Base-by-base conservation (phyloP, 2,113 vertebrate species). In the Malurus melanocephalus region DNA sequence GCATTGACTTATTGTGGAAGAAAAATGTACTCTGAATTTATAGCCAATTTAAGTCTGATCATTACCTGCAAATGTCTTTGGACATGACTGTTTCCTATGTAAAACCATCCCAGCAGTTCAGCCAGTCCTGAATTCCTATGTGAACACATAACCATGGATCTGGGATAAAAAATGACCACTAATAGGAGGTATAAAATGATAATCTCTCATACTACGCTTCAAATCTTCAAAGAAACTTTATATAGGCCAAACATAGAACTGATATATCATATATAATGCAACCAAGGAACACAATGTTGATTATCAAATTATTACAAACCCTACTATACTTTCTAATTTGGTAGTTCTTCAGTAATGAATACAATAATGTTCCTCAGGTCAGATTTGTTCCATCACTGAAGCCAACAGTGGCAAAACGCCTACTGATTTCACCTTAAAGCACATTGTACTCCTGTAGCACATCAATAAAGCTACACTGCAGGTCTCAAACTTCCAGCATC, bases 11-110 rank as follows among this genome's bases (percentile, higher is more conserved):
- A 33, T 27, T 90, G 38, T 24, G 12, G 42, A 15, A 83, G 68
- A 80, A 85, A 92, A 90, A 40, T 28, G 10, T 57, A 80, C 23
- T 51, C 22, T 61, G 18, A 86, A 91, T 91, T 81, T 88, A 84
- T 43, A 76, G 66, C 22, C 18, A 35, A 8, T 79, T 75, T 86
- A 16, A 78, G 18, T 55, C 46, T 72, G 28, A 72, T 80, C 40
- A 48, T 62, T 84, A 32, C 51, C 32, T 57, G 28, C 28, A 69
- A 75, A 61, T 92, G 15, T 72, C 20, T 75, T 89, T 53, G 65
- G 61, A 65, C 15, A 5, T 18, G 10, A 78, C 16, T n/a, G 14
- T 74, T 86, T 73, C 35, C 66, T 59, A 4, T 27, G 13, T 66
- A 62, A 69, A 57, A 62, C 24, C 73, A 16, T 51, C n/a, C 23